Evolutionary conservation across 2,888 invertebrate genomes (phyloP), one percentile per base, ranked within the genome.

Genomic region (Pyrocoelia pectoralis): DNA sequence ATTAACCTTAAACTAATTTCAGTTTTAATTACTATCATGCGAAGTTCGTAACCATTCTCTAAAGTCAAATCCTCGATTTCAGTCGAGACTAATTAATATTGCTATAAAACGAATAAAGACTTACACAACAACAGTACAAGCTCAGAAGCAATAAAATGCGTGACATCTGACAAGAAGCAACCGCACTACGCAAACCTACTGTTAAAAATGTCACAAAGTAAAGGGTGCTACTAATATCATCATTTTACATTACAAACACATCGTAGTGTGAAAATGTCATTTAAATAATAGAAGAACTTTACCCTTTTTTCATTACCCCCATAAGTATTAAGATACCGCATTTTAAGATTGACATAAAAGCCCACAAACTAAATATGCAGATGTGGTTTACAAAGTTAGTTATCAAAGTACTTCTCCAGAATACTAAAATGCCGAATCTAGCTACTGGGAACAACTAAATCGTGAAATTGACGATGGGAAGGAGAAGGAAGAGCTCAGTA

Each of bases 381-480:
- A 55, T 61, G 61, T 15, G 61, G 56, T 61, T 61, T 61, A 55
- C 56, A 55, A 56, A 61, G 51, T 56, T 61, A 53, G 61, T 61
- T 61, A 56, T 56, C 56, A 61, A 61, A 61, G 61, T 61, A 56
- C 55, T 56, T 56, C 56, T 56, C 53, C 48, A 49, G 62, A 62
- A 62, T 62, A 53, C 53, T 62, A 62, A 61, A 61, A 55, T 61
- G 56, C 41, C 43, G 55, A 61, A 60, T 60, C 54, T 60, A 60
- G 54, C 61, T 49, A 56, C 61, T 61, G 61, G 61, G 61, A 61
- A 61, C 61, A 61, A 61, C 61, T 61, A 61, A 61, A 61, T 61
- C 61, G 61, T 61, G 56, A 61, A 61, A 61, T 61, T 61, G 61
- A 61, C 49, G 56, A 51, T 61, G 61, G n/a, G 61, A 51, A 56